Percentiles rank a stretch among this genome's conserved stretches.
These are phyloP conservation scores for Penaeus monodon DNA, from an alignment of 2,888 invertebrate species.

Conservation along the genomic window DNA sequence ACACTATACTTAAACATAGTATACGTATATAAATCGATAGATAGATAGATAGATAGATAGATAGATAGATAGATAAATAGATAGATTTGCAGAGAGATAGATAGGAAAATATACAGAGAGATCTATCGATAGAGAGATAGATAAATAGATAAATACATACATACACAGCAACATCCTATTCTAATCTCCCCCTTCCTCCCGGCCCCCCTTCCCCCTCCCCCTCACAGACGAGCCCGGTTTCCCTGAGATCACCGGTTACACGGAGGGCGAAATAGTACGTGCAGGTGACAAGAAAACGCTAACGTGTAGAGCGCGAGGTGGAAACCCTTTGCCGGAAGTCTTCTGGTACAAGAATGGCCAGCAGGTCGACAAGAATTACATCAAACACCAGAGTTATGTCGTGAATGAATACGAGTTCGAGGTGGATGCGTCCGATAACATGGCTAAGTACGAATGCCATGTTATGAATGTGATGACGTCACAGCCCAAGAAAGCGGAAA, in stretches of 20 bases:
- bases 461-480: conserved; percentile 83
- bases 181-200: not conserved
- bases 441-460: conserved; percentile 63
- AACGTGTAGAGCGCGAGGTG: conserved; percentile 91
- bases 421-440: conserved; percentile 60
- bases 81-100: too few species aligned
- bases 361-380: conserved; percentile 77
- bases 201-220: not conserved
- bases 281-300: conserved; percentile 89
- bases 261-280: conserved; percentile 86
- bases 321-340: conserved; percentile 95
- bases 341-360: conserved; percentile 95
- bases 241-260: conserved; percentile 93
- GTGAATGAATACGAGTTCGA: conserved; percentile 61
- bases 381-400: conserved; percentile 65
- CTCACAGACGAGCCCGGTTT: conserved; percentile 87
- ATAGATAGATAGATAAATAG: too few species aligned
- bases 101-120: too few species aligned
- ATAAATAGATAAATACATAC: too few species aligned
- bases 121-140: too few species aligned
- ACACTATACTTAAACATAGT: too few species aligned
- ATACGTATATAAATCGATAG: too few species aligned
- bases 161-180: not conserved
- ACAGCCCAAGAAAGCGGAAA: conserved; percentile 85
- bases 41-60: too few species aligned